phyloP scores from a whole-genome alignment of 2,797 vertebrate genomes.

The Varecia variegata region DNA sequence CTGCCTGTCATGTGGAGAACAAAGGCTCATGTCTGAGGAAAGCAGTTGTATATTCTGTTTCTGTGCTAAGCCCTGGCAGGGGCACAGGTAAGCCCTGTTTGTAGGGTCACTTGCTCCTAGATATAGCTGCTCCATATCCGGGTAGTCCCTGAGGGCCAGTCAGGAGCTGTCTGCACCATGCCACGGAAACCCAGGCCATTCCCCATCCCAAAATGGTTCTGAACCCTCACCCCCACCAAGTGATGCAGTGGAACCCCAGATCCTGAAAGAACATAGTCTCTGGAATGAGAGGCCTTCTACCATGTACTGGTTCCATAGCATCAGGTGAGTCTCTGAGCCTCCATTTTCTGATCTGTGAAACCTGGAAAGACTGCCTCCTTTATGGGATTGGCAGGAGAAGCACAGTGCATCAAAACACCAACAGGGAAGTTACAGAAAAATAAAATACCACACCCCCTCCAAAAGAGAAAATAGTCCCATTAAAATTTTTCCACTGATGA shows the following conservation, averaged over 20 bases:
- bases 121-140: neutral
- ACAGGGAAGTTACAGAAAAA: neutral
- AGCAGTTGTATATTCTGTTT: neutral
- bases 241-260: neutral
- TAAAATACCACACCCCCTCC: neutral
- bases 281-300: neutral
- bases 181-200: neutral
- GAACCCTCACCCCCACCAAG: neutral
- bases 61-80: neutral
- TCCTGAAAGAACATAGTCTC: neutral
- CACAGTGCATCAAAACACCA: neutral
- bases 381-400: neutral
- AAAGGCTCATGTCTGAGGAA: neutral
- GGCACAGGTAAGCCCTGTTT: fast-evolving
- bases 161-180: neutral
- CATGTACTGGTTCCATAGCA: neutral
- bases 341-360: neutral
- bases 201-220: neutral
- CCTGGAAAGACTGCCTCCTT: neutral
- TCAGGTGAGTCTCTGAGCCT: neutral
- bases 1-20: neutral
- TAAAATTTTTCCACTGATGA: neutral
- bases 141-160: neutral
- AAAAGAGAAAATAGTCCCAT: neutral
- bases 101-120: neutral